These are phyloP conservation scores for Nylanderia fulva DNA, from an alignment of 1,140 invertebrate genomes.

Conservation along the genomic window DNA sequence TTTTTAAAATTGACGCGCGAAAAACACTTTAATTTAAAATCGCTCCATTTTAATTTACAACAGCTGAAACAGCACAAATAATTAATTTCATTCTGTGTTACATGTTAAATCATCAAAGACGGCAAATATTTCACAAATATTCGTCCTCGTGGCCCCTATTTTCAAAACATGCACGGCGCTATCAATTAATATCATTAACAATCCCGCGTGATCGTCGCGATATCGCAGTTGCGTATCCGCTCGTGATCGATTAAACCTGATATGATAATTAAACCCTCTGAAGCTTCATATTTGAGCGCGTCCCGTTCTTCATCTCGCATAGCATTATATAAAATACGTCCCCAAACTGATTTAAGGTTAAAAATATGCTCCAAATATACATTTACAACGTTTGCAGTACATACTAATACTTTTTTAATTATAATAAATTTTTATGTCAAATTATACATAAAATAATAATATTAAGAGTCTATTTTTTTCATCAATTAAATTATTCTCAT, in stretches of 20 bases:
- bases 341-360: background rate
- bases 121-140: constrained; percentile 37
- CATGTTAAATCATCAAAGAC: constrained; percentile 30
- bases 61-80: background rate
- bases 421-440: background rate
- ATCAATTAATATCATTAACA: constrained; percentile 62
- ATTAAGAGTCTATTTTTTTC: background rate
- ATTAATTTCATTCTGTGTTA: constrained; percentile 48
- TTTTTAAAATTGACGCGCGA: background rate
- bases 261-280: constrained; percentile 56
- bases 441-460: constrained; percentile 1
- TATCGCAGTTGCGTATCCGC: constrained; percentile 31
- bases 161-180: constrained; percentile 41
- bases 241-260: constrained; percentile 42
- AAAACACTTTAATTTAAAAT: background rate
- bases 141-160: constrained; percentile 28
- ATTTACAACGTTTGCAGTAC: too few species aligned
- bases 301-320: constrained; percentile 23
- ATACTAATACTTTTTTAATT: constrained; percentile 2
- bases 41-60: too few species aligned
- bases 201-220: constrained; percentile 40
- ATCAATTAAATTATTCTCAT: background rate
- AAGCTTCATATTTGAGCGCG: constrained; percentile 46
- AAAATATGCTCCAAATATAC: constrained; percentile 23
- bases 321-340: constrained; percentile 24